phyloP scores from a whole-genome alignment of 2,113 vertebrate species.

The Paedocypris sp. region DNA sequence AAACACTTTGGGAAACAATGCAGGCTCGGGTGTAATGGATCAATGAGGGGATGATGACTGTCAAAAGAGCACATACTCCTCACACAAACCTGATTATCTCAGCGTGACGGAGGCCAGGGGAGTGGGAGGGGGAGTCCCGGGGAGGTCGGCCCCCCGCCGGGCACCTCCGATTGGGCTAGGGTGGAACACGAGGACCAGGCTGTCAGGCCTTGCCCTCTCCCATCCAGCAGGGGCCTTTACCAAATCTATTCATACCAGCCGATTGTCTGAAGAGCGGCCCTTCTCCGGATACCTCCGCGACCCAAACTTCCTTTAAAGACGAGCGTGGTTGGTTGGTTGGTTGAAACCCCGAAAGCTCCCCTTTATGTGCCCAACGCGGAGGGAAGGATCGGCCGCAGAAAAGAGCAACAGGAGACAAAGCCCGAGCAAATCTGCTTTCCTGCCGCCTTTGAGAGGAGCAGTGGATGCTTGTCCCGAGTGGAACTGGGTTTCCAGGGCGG shows the following conservation, averaged over 20 bases:
- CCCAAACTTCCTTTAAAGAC: constrained; percentile 20
- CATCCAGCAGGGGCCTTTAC: constrained; percentile 78
- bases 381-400: constrained; percentile 2
- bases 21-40: constrained; percentile 92
- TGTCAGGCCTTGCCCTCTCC: constrained; percentile 65
- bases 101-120: constrained; percentile 79
- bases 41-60: constrained; percentile 94
- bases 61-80: constrained; percentile 99
- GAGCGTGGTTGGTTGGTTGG: no score
- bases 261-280: no score
- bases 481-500: constrained; percentile 27
- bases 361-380: constrained; percentile 7
- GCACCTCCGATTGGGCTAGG: constrained; percentile 71
- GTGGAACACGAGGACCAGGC: constrained; percentile 67
- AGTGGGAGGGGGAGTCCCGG: constrained; percentile 48
- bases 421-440: constrained; percentile 37
- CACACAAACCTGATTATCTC: constrained; percentile 99
- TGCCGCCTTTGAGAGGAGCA: constrained; percentile 23
- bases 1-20: constrained; percentile 93
- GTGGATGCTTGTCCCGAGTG: constrained; percentile 28
- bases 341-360: neutral
- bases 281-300: constrained; percentile 1
- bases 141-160: constrained; percentile 65
- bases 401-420: constrained; percentile 36
- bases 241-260: constrained; percentile 84